Conservation (phyloP, 1,140 invertebrate species). For the Drosophila miranda region DNA sequence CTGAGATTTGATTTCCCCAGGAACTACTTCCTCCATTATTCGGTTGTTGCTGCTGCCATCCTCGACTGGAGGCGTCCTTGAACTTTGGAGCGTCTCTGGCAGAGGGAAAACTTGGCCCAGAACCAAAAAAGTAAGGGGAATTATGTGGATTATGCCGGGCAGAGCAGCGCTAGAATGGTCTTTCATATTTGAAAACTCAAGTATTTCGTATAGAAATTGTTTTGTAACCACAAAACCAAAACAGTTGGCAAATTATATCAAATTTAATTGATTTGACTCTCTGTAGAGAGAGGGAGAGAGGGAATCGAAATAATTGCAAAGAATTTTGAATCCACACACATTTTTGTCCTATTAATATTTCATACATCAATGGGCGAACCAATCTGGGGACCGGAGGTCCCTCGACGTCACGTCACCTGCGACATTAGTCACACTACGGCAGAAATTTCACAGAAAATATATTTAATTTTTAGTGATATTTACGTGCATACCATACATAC, state of each 20-base stretch:
- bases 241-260: conserved; percentile 60
- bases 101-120: conserved; percentile 34
- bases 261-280: conserved; percentile 64
- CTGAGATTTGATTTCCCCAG: no score
- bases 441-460: conserved; percentile 9
- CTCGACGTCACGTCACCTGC: conserved; percentile 32
- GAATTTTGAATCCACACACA: conserved; percentile 15
- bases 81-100: conserved; percentile 26
- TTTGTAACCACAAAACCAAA: conserved; percentile 12
- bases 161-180: conserved; percentile 2
- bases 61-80: conserved; percentile 41
- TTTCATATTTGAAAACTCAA: neutral
- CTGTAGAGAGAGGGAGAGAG: no score
- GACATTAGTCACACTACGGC: conserved; percentile 45
- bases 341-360: conserved; percentile 14
- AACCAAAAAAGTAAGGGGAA: conserved; percentile 21
- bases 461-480: conserved; percentile 3
- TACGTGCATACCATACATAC: neutral
- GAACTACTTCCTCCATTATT: neutral
- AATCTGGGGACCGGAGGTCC: neutral
- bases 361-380: neutral
- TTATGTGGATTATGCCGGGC: conserved; percentile 4
- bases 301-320: conserved; percentile 19
- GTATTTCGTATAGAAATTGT: conserved; percentile 13
- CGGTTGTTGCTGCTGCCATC: neutral